A percentile compares a stretch with the other conserved stretches of the same genome.
Conservation (phyloP, 2,113 vertebrate species). For the Marmota flaviventris region DNA sequence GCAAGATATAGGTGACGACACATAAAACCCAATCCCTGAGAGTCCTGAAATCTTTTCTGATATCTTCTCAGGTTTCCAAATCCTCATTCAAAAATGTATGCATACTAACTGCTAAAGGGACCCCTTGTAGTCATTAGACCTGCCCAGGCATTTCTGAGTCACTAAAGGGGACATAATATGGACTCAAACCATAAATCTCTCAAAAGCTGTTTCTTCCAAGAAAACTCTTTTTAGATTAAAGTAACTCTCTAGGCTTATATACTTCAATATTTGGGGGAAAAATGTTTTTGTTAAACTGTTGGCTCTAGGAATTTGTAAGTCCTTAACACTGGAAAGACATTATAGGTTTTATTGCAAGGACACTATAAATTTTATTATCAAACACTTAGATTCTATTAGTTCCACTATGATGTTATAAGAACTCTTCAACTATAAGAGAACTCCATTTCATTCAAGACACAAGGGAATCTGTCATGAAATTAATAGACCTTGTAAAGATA, state of each 20-base stretch:
- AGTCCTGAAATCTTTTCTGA: background rate
- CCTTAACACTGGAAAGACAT: too few species aligned
- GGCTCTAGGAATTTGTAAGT: background rate
- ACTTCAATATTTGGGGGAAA: background rate
- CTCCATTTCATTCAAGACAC: background rate
- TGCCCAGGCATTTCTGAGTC: background rate
- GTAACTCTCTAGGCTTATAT: background rate
- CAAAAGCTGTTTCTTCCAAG: background rate
- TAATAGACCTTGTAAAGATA: background rate
- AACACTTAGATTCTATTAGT: background rate
- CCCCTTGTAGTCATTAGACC: background rate
- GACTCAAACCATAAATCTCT: background rate
- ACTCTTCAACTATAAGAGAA: background rate
- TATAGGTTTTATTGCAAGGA: too few species aligned
- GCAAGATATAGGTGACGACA: too few species aligned
- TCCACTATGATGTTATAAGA: background rate
- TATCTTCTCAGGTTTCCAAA: background rate
- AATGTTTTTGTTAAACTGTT: conserved; percentile 1
- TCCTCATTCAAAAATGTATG: background rate
- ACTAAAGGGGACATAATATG: background rate
- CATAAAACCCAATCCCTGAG: background rate
- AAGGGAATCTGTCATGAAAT: background rate
- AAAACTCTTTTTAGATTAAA: background rate
- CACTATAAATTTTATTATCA: too few species aligned
- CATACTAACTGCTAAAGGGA: background rate